These are phyloP conservation scores for Alloscopus bannaensis DNA, from an alignment of 2,888 invertebrate species.

Conservation along the genomic window DNA sequence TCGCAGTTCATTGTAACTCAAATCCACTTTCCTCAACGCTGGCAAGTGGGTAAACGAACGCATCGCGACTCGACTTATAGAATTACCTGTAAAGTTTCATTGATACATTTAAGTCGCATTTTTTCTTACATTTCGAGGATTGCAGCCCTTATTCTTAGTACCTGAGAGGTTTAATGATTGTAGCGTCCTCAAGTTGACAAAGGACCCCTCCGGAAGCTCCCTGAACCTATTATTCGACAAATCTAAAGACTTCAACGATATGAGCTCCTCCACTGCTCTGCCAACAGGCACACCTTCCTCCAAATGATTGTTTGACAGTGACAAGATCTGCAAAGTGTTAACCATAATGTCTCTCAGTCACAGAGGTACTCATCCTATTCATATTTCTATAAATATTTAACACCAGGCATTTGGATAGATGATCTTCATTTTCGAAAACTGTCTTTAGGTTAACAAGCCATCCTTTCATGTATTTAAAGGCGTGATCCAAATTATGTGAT, in stretches of 20 bases:
- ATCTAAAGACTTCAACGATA: conserved; percentile 82
- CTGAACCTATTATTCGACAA: conserved; percentile 85
- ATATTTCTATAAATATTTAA: conserved; percentile 41
- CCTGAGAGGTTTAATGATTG: conserved; percentile 71
- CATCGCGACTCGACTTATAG: conserved; percentile 79
- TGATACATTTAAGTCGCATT: conserved; percentile 61
- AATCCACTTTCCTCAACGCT: conserved; percentile 82
- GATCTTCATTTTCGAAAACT: background rate
- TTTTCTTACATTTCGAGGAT: conserved; percentile 53
- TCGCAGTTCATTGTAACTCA: conserved; percentile 86
- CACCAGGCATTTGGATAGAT: conserved; percentile 26
- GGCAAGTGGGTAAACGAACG: conserved; percentile 88
- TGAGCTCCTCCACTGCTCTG: conserved; percentile 84
- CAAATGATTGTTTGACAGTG: conserved; percentile 84
- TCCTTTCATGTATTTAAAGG: conserved; percentile 32
- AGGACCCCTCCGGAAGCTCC: conserved; percentile 81
- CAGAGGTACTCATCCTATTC: no score
- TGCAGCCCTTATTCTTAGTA: conserved; percentile 64
- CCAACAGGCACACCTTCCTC: conserved; percentile 89
- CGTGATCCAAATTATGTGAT: conserved; percentile 53
- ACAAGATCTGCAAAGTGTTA: conserved; percentile 78
- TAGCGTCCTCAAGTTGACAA: conserved; percentile 71
- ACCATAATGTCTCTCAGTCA: no score
- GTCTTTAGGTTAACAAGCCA: conserved; percentile 25
- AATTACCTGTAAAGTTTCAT: conserved; percentile 67